These are phyloP conservation scores for Rhysida immarginata DNA, from an alignment of 1,140 invertebrate species.

Conservation along the genomic window DNA sequence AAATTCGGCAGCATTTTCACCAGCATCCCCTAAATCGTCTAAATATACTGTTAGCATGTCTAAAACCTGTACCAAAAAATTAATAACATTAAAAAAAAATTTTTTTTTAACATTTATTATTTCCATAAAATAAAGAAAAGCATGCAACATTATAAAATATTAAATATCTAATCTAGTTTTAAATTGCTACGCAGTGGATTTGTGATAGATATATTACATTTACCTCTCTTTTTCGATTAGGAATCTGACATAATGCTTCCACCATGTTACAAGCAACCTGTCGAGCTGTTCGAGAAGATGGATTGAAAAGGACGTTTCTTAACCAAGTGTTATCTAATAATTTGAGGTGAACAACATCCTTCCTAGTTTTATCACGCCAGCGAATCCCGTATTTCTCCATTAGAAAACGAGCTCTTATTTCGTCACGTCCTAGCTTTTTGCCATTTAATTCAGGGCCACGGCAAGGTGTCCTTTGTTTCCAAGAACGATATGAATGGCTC, in stretches of 20 bases:
- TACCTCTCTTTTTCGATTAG: conserved; percentile 24
- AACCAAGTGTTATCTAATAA: conserved; percentile 60
- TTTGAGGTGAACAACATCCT: conserved; percentile 24
- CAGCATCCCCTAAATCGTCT: conserved; percentile 62
- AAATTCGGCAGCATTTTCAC: conserved; percentile 85
- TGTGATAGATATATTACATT: background rate
- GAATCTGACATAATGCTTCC: conserved; percentile 50
- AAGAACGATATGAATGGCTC: conserved; percentile 50
- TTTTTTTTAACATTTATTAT: background rate
- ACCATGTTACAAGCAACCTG: conserved; percentile 79
- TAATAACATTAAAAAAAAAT: background rate
- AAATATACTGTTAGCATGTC: conserved; percentile 77
- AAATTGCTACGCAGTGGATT: no score
- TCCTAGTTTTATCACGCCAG: conserved; percentile 31
- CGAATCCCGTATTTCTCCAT: conserved; percentile 55
- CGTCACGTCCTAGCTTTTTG: conserved; percentile 28
- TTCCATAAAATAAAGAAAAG: conserved; percentile 3
- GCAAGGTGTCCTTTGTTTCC: conserved; percentile 43
- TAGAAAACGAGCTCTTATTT: conserved; percentile 43
- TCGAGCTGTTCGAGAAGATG: conserved; percentile 69
- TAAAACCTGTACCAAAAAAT: conserved; percentile 40
- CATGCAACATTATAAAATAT: background rate
- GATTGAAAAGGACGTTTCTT: conserved; percentile 74
- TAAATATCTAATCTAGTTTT: no score
- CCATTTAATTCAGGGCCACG: conserved; percentile 21